phyloP scores from a whole-genome alignment of 2,113 vertebrate genomes.

The Myotis yumanensis region DNA sequence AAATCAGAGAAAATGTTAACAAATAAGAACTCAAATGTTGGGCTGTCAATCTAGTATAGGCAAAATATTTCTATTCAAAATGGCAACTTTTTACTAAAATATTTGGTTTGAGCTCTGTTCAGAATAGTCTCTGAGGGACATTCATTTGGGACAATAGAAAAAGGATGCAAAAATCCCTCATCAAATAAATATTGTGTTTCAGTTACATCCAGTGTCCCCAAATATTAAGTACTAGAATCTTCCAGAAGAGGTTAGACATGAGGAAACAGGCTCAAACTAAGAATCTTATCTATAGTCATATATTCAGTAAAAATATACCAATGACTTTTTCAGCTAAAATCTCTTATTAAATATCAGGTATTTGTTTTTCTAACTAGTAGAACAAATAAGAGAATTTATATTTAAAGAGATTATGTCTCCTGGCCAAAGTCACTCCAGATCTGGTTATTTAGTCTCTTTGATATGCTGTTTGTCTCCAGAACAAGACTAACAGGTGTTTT shows the following conservation, averaged over 20 bases:
- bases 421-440: background rate
- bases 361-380: background rate
- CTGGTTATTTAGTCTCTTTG: background rate
- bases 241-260: background rate
- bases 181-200: background rate
- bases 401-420: background rate
- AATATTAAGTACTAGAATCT: background rate
- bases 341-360: background rate
- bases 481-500: background rate
- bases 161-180: background rate
- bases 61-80: background rate
- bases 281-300: background rate
- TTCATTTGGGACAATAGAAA: background rate
- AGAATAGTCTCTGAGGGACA: background rate
- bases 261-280: background rate
- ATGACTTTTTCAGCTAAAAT: background rate
- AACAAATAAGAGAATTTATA: constrained; percentile 1
- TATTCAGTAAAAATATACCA: background rate
- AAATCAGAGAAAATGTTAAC: background rate
- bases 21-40: background rate
- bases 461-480: background rate
- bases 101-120: background rate
- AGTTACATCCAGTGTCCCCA: background rate
- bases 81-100: background rate
- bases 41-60: background rate